Base-by-base conservation (phyloP, 1,140 invertebrate species). In the Zaprionus ghesquierei region DNA sequence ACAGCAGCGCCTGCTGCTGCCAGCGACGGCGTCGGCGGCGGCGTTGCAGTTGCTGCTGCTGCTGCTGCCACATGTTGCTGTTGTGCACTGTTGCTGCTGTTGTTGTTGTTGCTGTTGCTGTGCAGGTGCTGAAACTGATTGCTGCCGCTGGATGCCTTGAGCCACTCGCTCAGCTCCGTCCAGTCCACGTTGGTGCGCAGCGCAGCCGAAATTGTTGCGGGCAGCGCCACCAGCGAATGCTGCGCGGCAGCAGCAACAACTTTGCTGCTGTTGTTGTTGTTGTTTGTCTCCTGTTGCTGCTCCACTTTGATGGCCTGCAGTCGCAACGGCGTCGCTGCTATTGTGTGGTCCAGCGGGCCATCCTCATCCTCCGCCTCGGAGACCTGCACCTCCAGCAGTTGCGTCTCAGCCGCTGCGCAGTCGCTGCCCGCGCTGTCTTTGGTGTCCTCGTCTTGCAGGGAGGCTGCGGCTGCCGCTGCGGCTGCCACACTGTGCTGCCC, bases 241-340 rank as follows among this genome's bases (percentile, higher is more conserved):
- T 75, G 85, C n/a, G 56, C 64, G 23, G 62, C n/a, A n/a, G n/a
- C n/a, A n/a, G 62, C 46, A 12, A 66, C 51, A n/a, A 74, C 71
- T 46, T 72, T 76, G 44, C 2, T 53, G 15, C 23, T 46, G 29
- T 15, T 33, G 29, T 15, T 54, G 68, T n/a, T 23, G 58, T 29
- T 59, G 59, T 33, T 33, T 1, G 35, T n/a, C 6, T 64, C 18
- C 23, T 49, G 49, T 31, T 68, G 56, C 10, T 77, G 71, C 51
- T 90, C 87, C 38, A 82, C 51, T 64, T 87, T 87, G 38, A 90
- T 90, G 23, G 81, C 49, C 46, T 81, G 84, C 53, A 89, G 58
- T 51, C 76, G 79, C 27, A 79, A 29, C 3, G 85, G 85, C 27
- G 66, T 38, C 44, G 23, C 15, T 51, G 49, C 8, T 15, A 22